Evolutionary conservation across 2,797 vertebrate species (phyloP), one percentile per base, ranked within the genome.

Genomic region (Adelosebastes latens): DNA sequence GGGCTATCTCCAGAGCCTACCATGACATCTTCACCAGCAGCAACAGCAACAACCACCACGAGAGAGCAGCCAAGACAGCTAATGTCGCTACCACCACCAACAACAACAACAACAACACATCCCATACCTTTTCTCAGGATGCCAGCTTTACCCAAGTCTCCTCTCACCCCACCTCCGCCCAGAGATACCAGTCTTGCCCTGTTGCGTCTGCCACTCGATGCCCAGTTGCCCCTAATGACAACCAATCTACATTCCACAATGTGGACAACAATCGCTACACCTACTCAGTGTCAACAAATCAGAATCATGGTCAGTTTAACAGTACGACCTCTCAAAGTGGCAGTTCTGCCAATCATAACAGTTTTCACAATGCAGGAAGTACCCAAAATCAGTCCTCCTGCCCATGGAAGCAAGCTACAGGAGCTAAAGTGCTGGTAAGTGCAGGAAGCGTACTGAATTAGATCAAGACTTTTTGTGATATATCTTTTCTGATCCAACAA

Each of bases 391-490:
- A 92, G 60, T 61, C 89, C 2, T 91, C 94, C 56, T 95, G 96
- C 79, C 95, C 95, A 3, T 96, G 95, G 94, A 96, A 94, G 77
- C 72, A 95, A 83, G 88, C 90, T 49, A 66, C 83, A 72, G 95
- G 95, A 86, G 89, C 95, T 77, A 96, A 96, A 96, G 94, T 96
- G n/a, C 92, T 96, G 94, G 96, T 96, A 90, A 93, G 95, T 90
- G 11, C 46, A 74, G 46, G 5, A 62, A 52, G 1, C 31, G 3
- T 27, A 32, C 3, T 27, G 39, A 42, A 80, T 25, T 13, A 65
- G 10, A 66, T 80, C 8, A 69, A 34, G 1, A 72, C 16, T 27
- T 2, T 42, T 16, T 69, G 5, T 7, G 1, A 39, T 53, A 11
- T 53, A 4, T 80, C 1, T 69, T 77, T n/a, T 77, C 71, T 59